Base-by-base conservation (phyloP, 2,797 vertebrate species). In the Fistularia commersonii region DNA sequence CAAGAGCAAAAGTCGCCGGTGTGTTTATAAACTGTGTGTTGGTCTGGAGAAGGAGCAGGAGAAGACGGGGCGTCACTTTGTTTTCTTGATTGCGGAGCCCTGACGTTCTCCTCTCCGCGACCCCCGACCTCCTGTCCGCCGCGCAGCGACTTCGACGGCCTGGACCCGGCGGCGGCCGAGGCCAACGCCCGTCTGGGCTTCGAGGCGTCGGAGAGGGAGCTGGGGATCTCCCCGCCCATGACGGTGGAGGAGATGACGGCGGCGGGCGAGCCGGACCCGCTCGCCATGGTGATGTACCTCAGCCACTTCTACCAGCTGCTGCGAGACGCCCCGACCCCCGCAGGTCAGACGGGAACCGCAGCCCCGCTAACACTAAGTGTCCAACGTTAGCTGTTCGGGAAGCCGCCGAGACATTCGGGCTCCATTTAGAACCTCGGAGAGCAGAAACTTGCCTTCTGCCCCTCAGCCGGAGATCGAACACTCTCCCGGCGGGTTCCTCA, bases 221-320 rank as follows among this genome's bases (percentile, higher is more conserved):
- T 99, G 54, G 95, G 95, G 37, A 94, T 98, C 51, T 91, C 88
- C 55, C 97, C 97, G 44, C 90, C 97, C 77, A 92, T 98, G 93
- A 96, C 95, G 1, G 93, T 92, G 53, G 94, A 95, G 51, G 97
- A 98, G 41, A 95, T 98, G 96, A 89, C 85, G 0, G 90, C 84
- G 0, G 91, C 91, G 0, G 91, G 86, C 3, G 94, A 96, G 40
- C 94, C 93, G 0, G 97, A 98, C 84, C 91, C 93, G 43, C 87
- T 99, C 33, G 94, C 94, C 0, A 97, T 99, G 95, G 94, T 98
- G 57, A 93, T 97, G 92, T 99, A 98, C 90, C 93, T 99, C 76
- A 97, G 93, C 1, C 95, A 97, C 87, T 94, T 99, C 86, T 92
- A 97, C 8, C 94, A 97, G 82, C 92, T 97, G 87, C 91, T 98